phyloP scores from a whole-genome alignment of 2,113 vertebrate genomes.

The Xenopus borealis region DNA sequence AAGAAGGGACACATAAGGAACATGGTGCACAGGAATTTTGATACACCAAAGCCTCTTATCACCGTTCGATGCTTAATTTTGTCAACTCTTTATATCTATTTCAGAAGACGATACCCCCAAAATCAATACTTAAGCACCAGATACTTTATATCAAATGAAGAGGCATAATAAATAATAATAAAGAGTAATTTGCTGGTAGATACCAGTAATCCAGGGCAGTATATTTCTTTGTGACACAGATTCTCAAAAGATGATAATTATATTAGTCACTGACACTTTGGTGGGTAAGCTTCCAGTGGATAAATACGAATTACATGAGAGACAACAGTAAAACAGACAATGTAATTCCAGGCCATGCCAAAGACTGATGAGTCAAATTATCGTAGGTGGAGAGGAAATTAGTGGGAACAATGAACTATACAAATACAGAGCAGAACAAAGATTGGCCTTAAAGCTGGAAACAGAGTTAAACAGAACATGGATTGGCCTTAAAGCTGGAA shows the following conservation, averaged over 20 bases:
- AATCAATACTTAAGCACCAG: too few relatives aligned
- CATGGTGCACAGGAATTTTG: too few relatives aligned
- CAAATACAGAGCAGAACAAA: neutral
- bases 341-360: neutral
- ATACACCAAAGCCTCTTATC: too few relatives aligned
- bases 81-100: too few relatives aligned
- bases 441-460: neutral
- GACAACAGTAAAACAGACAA: neutral
- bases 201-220: neutral
- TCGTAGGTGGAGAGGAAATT: slow-evolving; percentile 30
- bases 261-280: neutral
- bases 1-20: too few relatives aligned
- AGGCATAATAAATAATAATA: too few relatives aligned
- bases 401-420: slow-evolving; percentile 20
- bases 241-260: neutral
- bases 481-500: neutral
- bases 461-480: too few relatives aligned
- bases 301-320: neutral
- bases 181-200: too few relatives aligned
- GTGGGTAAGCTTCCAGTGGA: neutral
- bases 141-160: too few relatives aligned
- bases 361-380: slow-evolving; percentile 27
- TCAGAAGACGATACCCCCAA: too few relatives aligned
- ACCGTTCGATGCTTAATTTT: too few relatives aligned
- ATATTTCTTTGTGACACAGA: neutral